Evolutionary conservation across 2,113 vertebrate genomes (phyloP).

Genomic region (Megalops atlanticus): DNA sequence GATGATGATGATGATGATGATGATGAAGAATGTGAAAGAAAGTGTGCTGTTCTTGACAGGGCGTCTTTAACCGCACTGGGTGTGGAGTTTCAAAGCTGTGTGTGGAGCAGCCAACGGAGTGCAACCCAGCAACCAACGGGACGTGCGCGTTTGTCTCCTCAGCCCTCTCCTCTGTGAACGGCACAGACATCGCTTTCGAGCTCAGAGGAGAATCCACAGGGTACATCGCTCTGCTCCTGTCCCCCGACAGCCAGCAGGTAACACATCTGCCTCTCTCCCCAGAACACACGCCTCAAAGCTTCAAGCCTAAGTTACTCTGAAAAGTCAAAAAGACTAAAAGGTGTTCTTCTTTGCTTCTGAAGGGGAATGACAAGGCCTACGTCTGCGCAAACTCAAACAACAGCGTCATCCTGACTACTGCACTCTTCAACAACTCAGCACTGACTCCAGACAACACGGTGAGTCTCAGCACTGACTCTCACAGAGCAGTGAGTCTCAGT

Average conservation of each 20-base stretch:
- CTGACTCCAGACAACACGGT: neutral
- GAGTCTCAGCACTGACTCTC: neutral
- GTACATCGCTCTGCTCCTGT: slow-evolving; percentile 50
- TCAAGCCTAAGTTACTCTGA: too few species aligned
- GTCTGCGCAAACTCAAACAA: neutral
- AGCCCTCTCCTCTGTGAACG: rapidly evolving
- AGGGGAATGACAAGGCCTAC: neutral
- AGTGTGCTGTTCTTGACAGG: slow-evolving; percentile 37
- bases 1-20: too few species aligned
- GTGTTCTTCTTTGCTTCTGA: neutral
- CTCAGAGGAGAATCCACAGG: slow-evolving; percentile 26
- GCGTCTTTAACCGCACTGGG: slow-evolving; percentile 15
- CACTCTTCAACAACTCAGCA: neutral
- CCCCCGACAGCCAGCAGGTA: neutral
- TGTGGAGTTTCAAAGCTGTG: slow-evolving; percentile 44
- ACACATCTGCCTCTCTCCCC: neutral
- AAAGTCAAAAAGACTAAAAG: neutral
- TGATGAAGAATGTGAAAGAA: neutral
- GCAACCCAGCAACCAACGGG: slow-evolving; percentile 36
- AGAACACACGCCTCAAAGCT: too few species aligned
- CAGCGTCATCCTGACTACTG: neutral
- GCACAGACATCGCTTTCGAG: neutral
- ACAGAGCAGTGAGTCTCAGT: too few species aligned
- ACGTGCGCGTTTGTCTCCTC: slow-evolving; percentile 47
- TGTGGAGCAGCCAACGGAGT: neutral